Percentiles rank a stretch among this genome's conserved stretches.
Evolutionary conservation across 2,888 invertebrate genomes (phyloP).

Genomic region (Macrosoma leucophasiata): DNA sequence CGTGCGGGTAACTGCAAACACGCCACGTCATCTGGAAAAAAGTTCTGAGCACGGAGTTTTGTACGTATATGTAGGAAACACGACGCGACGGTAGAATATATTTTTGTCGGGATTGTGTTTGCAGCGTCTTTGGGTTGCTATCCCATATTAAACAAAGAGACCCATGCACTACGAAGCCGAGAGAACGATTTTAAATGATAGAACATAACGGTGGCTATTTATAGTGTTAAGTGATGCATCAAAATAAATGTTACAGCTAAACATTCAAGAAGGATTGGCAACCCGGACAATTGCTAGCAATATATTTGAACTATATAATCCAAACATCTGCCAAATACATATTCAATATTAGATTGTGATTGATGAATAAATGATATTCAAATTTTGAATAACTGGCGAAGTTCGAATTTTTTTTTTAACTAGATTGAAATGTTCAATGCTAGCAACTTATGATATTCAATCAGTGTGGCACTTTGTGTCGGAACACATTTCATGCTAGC

Average conservation of each 20-base stretch:
- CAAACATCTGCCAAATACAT: no score
- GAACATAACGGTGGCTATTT: not conserved
- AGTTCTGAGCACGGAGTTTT: no score
- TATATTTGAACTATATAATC: no score
- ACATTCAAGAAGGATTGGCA: slow-evolving; percentile 38
- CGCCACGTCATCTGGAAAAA: slow-evolving; percentile 26
- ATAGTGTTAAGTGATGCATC: no score
- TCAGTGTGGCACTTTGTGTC: slow-evolving; percentile 52
- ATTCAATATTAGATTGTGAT: no score
- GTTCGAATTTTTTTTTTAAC: slow-evolving; percentile 1
- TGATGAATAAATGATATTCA: not conserved
- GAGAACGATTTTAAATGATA: not conserved
- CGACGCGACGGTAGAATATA: slow-evolving; percentile 1
- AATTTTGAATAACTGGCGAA: slow-evolving; percentile 5
- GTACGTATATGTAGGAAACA: no score
- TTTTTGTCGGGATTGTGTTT: slow-evolving; percentile 51
- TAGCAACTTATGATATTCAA: slow-evolving; percentile 27
- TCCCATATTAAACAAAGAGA: slow-evolving; percentile 27
- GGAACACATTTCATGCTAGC: slow-evolving; percentile 23
- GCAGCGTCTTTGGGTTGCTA: slow-evolving; percentile 61
- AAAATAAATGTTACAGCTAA: slow-evolving; percentile 8
- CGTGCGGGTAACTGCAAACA: slow-evolving; percentile 65
- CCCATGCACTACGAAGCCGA: slow-evolving; percentile 10
- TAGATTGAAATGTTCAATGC: slow-evolving; percentile 19
- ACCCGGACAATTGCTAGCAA: slow-evolving; percentile 55